A percentile compares a stretch with the other conserved stretches of the same genome.
Conservation (phyloP, 2,797 vertebrate species). For the Heterohyrax brucei region DNA sequence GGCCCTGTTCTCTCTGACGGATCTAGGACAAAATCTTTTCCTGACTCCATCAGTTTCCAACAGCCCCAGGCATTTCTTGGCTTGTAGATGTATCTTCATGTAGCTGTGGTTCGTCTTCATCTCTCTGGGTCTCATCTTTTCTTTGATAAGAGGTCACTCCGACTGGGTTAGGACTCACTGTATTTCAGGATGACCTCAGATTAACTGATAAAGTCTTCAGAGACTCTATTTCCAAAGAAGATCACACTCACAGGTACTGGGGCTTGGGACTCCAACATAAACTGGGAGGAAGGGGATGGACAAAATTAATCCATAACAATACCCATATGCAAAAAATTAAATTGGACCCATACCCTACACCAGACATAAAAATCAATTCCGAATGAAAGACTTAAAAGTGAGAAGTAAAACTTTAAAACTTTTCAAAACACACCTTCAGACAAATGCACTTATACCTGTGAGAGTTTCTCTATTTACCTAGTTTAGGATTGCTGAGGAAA, state of each 20-base stretch:
- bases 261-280: not conserved
- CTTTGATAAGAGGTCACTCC: not conserved
- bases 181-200: not conserved
- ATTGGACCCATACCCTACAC: not conserved
- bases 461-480: not conserved
- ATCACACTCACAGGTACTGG: not conserved
- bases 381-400: not conserved
- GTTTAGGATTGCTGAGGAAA: too few relatives aligned
- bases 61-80: not conserved
- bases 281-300: not conserved
- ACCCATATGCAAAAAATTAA: not conserved
- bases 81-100: not conserved
- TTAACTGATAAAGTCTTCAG: not conserved
- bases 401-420: not conserved
- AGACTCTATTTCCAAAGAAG: not conserved
- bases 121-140: not conserved
- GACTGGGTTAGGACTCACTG: not conserved
- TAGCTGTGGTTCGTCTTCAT: not conserved
- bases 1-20: not conserved
- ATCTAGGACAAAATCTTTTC: not conserved
- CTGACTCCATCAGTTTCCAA: not conserved
- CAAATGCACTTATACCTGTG: not conserved
- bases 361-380: constrained; percentile 16
- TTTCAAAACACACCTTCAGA: not conserved
- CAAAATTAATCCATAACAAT: not conserved